phyloP scores from a whole-genome alignment of 2,888 invertebrate species.

The Aethes cnicana region DNA sequence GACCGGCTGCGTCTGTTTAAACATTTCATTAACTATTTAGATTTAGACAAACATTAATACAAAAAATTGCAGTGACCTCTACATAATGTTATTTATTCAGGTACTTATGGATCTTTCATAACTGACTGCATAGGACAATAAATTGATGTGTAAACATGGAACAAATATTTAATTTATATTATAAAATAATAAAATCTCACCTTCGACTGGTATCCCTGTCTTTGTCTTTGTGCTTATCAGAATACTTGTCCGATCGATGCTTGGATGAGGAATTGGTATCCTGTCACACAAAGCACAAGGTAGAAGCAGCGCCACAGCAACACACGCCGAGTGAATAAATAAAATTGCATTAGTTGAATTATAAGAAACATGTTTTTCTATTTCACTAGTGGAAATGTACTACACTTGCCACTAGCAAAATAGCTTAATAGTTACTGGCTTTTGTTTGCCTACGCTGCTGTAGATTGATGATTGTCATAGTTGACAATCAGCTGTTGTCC shows the following conservation, averaged over 20 bases:
- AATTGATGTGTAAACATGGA: neutral
- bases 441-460: slow-evolving; percentile 66
- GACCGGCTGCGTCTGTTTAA: slow-evolving; percentile 64
- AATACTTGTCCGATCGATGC: slow-evolving; percentile 80
- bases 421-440: slow-evolving; percentile 57
- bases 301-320: slow-evolving; percentile 83
- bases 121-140: too few species aligned
- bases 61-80: too few species aligned
- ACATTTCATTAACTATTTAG: too few species aligned
- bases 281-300: slow-evolving; percentile 84
- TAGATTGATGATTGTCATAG: slow-evolving; percentile 48
- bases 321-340: slow-evolving; percentile 82
- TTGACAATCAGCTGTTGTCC: slow-evolving; percentile 53
- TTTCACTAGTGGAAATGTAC: slow-evolving; percentile 54
- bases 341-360: slow-evolving; percentile 77
- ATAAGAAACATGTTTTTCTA: slow-evolving; percentile 62
- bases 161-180: neutral
- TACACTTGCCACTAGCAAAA: slow-evolving; percentile 53
- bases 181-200: slow-evolving; percentile 42
- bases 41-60: too few species aligned
- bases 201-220: slow-evolving; percentile 67
- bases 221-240: slow-evolving; percentile 78
- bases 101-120: too few species aligned
- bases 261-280: slow-evolving; percentile 81
- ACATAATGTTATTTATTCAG: too few species aligned